Evolutionary conservation across 2,113 vertebrate species (phyloP), one percentile per base, ranked within the genome.

Genomic region (human (Homo sapiens)): DNA sequence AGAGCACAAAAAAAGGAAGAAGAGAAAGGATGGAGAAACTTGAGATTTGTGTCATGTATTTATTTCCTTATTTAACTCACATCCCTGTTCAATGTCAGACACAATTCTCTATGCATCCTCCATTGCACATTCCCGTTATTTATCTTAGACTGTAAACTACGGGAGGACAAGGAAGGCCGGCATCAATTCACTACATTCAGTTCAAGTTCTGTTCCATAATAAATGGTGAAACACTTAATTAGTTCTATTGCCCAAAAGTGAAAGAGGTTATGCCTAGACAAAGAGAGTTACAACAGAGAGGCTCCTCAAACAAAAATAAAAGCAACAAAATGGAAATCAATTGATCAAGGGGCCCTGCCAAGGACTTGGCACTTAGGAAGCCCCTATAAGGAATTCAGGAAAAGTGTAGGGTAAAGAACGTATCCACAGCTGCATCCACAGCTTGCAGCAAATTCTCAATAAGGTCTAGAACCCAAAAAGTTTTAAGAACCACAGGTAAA

Each of bases 41-140:
- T 38, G 45, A 97, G 68, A 81, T 61, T 89, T 25, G 22, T 30
- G 27, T 64, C 86, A 50, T 50, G 35, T 52, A 82, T 75, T 96
- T 89, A 80, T 89, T 93, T 97, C 40, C 78, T 89, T 80, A 55
- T 93, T 96, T 92, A 93, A 93, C 79, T 93, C 83, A 2, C 35
- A 72, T 70, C 70, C 50, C 57, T 80, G 40, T n/a, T 89, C 91
- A 75, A 1, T 91, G 86, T 82, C 52, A 93, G 91, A 38, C 78
- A 35, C 45, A 55, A 64, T 78, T 66, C 30, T 64, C 79, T 27
- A 22, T 17, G 61, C 16, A 14, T 40, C 59, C 68, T 97, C 84
- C 11, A 13, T 57, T 17, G 35, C 50, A 35, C 22, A 7, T 40
- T 68, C 10, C 43, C 4, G 2, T 86, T 82, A 68, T 55, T 93